These are phyloP conservation scores for Cisticola juncidis DNA, from an alignment of 2,113 vertebrate genomes.

Conservation along the genomic window DNA sequence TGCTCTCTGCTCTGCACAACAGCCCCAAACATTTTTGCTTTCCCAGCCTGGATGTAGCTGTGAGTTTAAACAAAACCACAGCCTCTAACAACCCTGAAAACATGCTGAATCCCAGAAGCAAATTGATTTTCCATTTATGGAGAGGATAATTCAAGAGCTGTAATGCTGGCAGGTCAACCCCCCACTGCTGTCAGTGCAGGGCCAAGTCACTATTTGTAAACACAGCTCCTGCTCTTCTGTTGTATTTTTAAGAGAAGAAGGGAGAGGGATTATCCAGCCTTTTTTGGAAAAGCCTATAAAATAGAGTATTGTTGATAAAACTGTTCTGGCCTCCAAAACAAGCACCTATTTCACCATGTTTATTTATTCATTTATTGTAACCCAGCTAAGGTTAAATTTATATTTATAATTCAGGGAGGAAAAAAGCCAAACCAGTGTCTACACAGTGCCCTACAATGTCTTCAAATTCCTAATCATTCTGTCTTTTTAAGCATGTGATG, in stretches of 20 bases:
- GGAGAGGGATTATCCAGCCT: not conserved
- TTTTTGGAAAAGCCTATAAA: not conserved
- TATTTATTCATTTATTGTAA: not conserved
- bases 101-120: not conserved
- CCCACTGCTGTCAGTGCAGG: not conserved
- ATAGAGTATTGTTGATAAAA: not conserved
- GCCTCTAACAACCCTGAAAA: not conserved
- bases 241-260: not conserved
- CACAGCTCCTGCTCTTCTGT: not conserved
- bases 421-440: not conserved
- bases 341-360: not conserved
- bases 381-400: not conserved
- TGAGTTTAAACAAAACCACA: conserved; percentile 26
- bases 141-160: not conserved
- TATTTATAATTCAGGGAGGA: not conserved
- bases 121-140: conserved; percentile 19
- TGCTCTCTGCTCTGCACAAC: accelerated
- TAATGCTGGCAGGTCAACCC: not conserved
- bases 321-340: not conserved
- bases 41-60: not conserved
- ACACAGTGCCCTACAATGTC: not conserved
- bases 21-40: not conserved
- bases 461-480: not conserved
- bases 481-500: not conserved
- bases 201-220: not conserved